phyloP scores from a whole-genome alignment of 2,797 vertebrate species.

The Eidolon dupreanum region DNA sequence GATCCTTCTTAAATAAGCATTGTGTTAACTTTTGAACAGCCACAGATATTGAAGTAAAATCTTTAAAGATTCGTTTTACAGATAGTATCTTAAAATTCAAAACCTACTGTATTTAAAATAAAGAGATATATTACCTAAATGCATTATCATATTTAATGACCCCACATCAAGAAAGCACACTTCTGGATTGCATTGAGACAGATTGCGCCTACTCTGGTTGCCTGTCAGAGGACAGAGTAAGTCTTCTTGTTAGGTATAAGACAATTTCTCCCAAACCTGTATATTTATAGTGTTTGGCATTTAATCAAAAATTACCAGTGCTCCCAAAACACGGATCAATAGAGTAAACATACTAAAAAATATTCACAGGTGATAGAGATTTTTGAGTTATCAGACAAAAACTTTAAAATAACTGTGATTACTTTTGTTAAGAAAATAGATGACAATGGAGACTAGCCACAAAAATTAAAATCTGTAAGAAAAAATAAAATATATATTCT shows the following conservation, averaged over 20 bases:
- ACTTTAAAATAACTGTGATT: conserved; percentile 24
- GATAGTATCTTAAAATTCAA: neutral
- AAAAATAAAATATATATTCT: neutral
- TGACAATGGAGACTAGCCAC: neutral
- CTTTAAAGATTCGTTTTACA: neutral
- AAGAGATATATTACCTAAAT: neutral
- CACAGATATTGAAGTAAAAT: neutral
- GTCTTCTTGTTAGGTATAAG: neutral
- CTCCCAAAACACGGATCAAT: neutral
- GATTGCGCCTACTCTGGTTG: neutral
- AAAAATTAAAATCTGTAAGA: neutral
- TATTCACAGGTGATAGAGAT: neutral
- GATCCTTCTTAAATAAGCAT: neutral
- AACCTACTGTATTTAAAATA: neutral
- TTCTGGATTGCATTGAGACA: neutral
- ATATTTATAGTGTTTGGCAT: neutral
- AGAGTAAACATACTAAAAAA: neutral
- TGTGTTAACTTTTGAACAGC: neutral
- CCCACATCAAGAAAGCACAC: neutral
- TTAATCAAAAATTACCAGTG: neutral
- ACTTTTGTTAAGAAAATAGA: neutral
- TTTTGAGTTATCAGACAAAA: neutral
- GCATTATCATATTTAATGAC: neutral
- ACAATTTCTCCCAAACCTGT: neutral
- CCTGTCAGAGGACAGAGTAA: neutral